Percentiles rank a stretch among this genome's conserved stretches.
phyloP scores from a whole-genome alignment of 2,888 invertebrate genomes.

The Acleris sparsana region DNA sequence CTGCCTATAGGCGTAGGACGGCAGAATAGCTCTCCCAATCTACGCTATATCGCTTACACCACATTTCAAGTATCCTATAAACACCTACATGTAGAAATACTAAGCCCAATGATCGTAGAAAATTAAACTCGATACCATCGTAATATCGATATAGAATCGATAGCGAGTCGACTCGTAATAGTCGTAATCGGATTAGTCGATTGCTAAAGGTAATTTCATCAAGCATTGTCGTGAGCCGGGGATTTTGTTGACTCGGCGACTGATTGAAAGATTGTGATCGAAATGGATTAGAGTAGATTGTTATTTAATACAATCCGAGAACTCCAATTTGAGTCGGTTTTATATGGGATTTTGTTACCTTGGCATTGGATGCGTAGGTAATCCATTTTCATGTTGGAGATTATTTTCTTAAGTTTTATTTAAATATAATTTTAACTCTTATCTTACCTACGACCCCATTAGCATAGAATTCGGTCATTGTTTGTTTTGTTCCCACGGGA shows the following conservation, averaged over 20 bases:
- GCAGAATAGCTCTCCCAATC: too few species aligned
- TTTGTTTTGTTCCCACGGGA: too few species aligned
- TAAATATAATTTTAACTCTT: too few species aligned
- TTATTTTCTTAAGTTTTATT: too few species aligned
- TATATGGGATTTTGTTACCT: neutral
- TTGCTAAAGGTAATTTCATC: slow-evolving; percentile 35
- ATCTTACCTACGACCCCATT: too few species aligned
- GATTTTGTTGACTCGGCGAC: slow-evolving; percentile 24
- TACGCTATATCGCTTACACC: too few species aligned
- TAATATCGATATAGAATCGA: slow-evolving; percentile 30
- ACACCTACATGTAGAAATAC: neutral
- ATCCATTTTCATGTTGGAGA: slow-evolving; percentile 3
- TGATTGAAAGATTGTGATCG: slow-evolving; percentile 26
- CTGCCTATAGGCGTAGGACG: too few species aligned
- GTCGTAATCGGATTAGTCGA: slow-evolving; percentile 34
- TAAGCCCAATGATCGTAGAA: slow-evolving; percentile 14
- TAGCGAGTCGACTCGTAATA: slow-evolving; percentile 25
- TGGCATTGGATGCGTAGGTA: neutral
- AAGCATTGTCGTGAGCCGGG: slow-evolving; percentile 32
- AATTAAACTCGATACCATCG: slow-evolving; percentile 24
- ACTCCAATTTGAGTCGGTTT: neutral
- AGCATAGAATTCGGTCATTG: too few species aligned
- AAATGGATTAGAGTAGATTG: slow-evolving; percentile 7
- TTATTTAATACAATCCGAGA: neutral
- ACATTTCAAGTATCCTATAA: neutral